Evolutionary conservation across 2,113 vertebrate genomes (phyloP).

Genomic region (Myiozetetes cayanensis): DNA sequence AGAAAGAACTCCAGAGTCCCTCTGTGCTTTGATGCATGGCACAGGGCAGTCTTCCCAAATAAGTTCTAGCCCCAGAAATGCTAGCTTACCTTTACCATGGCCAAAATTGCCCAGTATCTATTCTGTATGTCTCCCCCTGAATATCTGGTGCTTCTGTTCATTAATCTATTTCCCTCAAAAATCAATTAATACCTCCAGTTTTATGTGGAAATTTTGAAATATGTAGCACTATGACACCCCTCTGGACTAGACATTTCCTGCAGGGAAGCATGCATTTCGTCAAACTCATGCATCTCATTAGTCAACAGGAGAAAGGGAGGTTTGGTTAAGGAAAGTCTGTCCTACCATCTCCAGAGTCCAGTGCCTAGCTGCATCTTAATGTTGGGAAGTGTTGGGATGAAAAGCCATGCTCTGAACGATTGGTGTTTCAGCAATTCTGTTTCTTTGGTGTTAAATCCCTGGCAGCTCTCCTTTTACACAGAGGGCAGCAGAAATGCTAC

Average conservation of each 20-base stretch:
- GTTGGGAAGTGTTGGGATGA: slow-evolving; percentile 20
- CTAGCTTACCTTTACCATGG: not conserved
- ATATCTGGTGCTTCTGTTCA: not conserved
- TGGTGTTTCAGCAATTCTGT: slow-evolving; percentile 21
- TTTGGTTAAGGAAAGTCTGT: not conserved
- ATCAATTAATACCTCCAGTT: not conserved
- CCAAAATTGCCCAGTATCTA: not conserved
- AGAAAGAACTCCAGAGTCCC: not conserved
- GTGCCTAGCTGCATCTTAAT: not conserved
- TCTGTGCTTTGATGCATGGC: not conserved
- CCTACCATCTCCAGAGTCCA: slow-evolving; percentile 43
- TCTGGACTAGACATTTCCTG: not conserved
- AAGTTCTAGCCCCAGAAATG: not conserved
- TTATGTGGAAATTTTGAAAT: not conserved
- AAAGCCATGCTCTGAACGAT: slow-evolving; percentile 23
- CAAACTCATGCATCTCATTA: not conserved
- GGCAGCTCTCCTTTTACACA: slow-evolving; percentile 67
- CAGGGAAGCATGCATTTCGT: not conserved
- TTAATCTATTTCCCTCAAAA: not conserved
- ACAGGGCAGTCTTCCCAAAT: not conserved
- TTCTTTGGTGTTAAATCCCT: slow-evolving; percentile 35
- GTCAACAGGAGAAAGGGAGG: not conserved
- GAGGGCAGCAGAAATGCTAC: slow-evolving; percentile 49
- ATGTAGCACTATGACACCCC: not conserved
- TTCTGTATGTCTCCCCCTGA: not conserved